Base-by-base conservation (phyloP, 2,113 vertebrate genomes). In the Oryzias curvinotus region DNA sequence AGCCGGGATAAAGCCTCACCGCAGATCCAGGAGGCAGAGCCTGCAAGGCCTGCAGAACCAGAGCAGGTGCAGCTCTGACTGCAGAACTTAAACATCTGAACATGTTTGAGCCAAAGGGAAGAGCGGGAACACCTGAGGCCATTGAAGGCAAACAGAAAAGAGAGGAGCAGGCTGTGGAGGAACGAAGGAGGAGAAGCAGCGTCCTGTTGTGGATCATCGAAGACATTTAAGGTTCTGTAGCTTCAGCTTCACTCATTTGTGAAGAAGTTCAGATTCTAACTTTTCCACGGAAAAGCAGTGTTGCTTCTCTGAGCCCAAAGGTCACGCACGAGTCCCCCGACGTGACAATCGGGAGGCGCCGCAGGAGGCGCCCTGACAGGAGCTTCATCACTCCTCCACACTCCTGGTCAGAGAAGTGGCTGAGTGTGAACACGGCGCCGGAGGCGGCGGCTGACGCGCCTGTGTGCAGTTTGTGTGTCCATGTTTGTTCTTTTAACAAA, bases 11-110 rank as follows among this genome's bases (percentile, higher is more conserved):
- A 63, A 71, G 62, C 70, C 70, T 59, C 62, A 70, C 70, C 73
- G 65, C 30, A 7, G 26, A 68, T 77, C 69, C 51, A 25, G 21
- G 21, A 2, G 21, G 48, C 77, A 71, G 71, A 62, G 59, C 54
- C 26, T 28, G 5, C 26, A 7, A 5, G 6, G 26, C 26, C 26
- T 30, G 61, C 64, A 66, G 45, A 60, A 75, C 75, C 81, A 28
- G 7, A 16, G 72, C 73, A 79, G 70, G 80, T 75, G 57, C 71
- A 51, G 51, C 78, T 83, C 77, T 79, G 73, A 69, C 74, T 70
- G 75, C 65, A 84, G 77, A 82, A 87, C 80, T 59, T 82, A 77
- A 62, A 86, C 82, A 88, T 87, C 83, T 86, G 78, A 75, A 85
- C 85, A 71, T 83, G 81, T 84, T 77, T 79, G 68, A 77, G 75